Evolutionary conservation across 2,797 vertebrate species (phyloP), one percentile per base, ranked within the genome.

Genomic region (Micropoecilia bifurca): DNA sequence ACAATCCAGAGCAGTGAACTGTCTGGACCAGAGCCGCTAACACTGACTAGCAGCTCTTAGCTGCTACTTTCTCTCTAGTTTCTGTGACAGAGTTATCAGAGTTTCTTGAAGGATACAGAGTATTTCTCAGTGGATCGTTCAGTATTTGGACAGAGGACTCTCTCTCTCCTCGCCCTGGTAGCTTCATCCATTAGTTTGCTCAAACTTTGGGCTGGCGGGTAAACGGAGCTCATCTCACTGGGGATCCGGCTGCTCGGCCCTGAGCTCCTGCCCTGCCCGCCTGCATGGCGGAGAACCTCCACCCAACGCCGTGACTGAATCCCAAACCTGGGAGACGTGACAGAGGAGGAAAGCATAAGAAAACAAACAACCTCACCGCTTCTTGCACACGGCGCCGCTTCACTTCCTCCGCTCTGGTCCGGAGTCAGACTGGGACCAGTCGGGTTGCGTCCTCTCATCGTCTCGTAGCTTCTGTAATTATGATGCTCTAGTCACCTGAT

Each of bases 151-250:
- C 83, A 76, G 78, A 80, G 71, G 79, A 85, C 79, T 85, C 80
- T 80, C 85, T 77, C 33, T 33, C 33, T 33, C 82, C 74, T n/a
- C 53, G 33, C 61, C 20, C 74, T 77, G 66, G 82, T 75, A 72
- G 80, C 81, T 91, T 85, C 85, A 80, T 86, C 80, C 86, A 90
- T 92, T 87, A 87, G 81, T 80, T 71, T 77, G 85, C 78, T 86
- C 79, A 85, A 76, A 85, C 86, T 73, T 81, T 80, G 85, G 76
- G 84, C 82, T 89, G 82, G 36, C 53, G 77, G 79, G 80, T 84
- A 85, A 85, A 76, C 73, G 83, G 77, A 85, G 87, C 88, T 88
- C 83, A 81, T 83, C 57, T 85, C 85, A 80, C 74, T 39, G 72
- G 90, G 85, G 83, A 83, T 76, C 72, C 39, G 5, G 6, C 48